phyloP scores from a whole-genome alignment of 2,797 vertebrate genomes.

The Takifugu ocellatus region DNA sequence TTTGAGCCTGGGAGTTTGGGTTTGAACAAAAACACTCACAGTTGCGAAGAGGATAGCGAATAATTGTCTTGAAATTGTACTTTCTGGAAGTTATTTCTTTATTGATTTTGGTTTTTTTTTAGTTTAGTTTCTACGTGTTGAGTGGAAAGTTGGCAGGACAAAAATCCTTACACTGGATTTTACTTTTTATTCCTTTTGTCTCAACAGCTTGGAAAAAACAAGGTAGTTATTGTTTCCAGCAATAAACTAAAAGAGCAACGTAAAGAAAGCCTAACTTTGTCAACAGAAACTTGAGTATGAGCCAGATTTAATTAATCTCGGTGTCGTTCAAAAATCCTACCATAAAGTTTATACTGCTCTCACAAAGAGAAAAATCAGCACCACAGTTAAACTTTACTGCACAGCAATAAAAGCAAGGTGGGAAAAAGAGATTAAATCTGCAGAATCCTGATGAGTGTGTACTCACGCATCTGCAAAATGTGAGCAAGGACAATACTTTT shows the following conservation, averaged over 20 bases:
- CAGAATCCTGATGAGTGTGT: constrained; percentile 1
- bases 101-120: not conserved
- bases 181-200: constrained; percentile 50
- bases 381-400: constrained; percentile 27
- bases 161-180: constrained; percentile 12
- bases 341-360: constrained; percentile 12
- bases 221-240: constrained; percentile 33
- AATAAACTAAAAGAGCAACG: constrained; percentile 15
- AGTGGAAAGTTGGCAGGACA: not conserved
- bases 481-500: too few species aligned
- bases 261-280: constrained; percentile 14
- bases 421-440: constrained; percentile 9
- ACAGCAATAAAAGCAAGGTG: constrained; percentile 15
- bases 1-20: too few species aligned
- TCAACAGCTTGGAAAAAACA: constrained; percentile 54
- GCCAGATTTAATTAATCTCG: constrained; percentile 20
- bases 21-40: too few species aligned
- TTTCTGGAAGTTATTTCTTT: not conserved
- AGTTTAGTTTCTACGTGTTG: not conserved
- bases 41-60: too few species aligned
- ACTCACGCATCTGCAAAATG: too few species aligned
- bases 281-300: constrained; percentile 6
- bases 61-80: too few species aligned
- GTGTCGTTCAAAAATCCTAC: constrained; percentile 6
- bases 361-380: constrained; percentile 17